Conservation (phyloP, 2,888 invertebrate genomes). For the Phrixothrix hirtus region DNA sequence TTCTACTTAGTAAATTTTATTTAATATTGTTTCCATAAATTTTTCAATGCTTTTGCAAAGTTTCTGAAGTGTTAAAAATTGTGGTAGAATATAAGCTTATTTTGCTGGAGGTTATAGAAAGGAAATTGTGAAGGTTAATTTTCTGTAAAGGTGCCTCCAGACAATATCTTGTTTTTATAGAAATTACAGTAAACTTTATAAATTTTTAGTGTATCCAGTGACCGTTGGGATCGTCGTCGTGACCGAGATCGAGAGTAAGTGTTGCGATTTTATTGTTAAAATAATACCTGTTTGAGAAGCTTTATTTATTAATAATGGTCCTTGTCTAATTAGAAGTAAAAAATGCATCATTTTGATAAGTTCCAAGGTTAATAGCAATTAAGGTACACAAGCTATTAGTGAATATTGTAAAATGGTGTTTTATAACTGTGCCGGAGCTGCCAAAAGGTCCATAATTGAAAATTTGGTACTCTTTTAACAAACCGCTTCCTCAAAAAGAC, state of each 20-base stretch:
- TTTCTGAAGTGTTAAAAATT: not conserved
- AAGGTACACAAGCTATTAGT: too few species aligned
- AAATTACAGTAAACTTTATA: conserved; percentile 12
- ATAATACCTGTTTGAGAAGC: conserved; percentile 4
- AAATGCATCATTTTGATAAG: not conserved
- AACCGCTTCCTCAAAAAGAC: too few species aligned
- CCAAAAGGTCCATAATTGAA: too few species aligned
- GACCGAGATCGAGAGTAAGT: conserved; percentile 63
- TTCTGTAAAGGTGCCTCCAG: conserved; percentile 41
- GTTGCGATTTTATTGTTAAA: conserved; percentile 1
- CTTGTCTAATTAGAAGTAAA: conserved; percentile 8
- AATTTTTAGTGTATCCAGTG: conserved; percentile 35
- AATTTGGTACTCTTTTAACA: too few species aligned
- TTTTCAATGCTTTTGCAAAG: too few species aligned
- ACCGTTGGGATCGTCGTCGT: conserved; percentile 54
- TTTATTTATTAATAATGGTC: not conserved
- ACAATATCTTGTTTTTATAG: conserved; percentile 8
- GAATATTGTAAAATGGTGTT: too few species aligned
- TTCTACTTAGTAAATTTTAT: too few species aligned
- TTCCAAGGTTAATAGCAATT: too few species aligned
- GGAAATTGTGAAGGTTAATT: conserved; percentile 25
- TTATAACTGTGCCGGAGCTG: too few species aligned
- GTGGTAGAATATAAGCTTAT: not conserved
- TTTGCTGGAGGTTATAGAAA: conserved; percentile 14
- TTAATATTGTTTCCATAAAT: too few species aligned